Evolutionary conservation across 2,797 vertebrate species (phyloP), one percentile per base, ranked within the genome.

Genomic region (Danio aesculapii): DNA sequence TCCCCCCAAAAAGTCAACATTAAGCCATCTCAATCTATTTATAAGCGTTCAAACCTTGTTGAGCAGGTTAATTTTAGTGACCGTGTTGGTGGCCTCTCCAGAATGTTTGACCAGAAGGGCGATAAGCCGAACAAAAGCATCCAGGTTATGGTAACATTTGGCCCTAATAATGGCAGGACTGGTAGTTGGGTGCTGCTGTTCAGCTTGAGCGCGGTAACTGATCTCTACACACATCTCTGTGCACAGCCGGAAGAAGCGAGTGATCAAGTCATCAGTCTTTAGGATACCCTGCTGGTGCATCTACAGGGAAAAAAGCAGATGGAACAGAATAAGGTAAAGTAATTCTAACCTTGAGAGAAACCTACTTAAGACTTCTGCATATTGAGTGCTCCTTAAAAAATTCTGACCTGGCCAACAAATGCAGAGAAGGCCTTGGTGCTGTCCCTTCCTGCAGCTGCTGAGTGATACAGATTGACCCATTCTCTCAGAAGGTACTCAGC

Each of bases 191-290:
- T 99, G 98, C 93, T 99, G 98, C 44, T 99, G 98, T 87, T 99
- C 98, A 0, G 98, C 97, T 89, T 99, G 98, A 3, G 98, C 98
- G 0, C 98, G 95, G 46, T 99, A 99, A 90, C 98, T 99, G 89
- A 99, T 99, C 88, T 99, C 98, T 72, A 99, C 98, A 39, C 98
- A 99, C 98, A 99, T 99, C 88, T 99, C 98, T 0, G 98, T 99
- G 93, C 98, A 99, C 14, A 99, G 94, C 17, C 98, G 96, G 89
- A 99, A 99, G 88, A 99, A 99, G n/a, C 98, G 95, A 0, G 98
- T 99, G 90, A 99, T 99, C 87, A 99, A 92, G 89, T 99, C 98
- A n/a, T 99, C 98, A 0, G 98, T 99, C 92, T 99, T 99, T 88
- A 99, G 92, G 85, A 99, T 99, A 52, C 98, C 98, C 89, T 99